A percentile compares a stretch with the other conserved stretches of the same genome.
Conservation (phyloP, 2,797 vertebrate species). For the Perdix hodgsoniae region DNA sequence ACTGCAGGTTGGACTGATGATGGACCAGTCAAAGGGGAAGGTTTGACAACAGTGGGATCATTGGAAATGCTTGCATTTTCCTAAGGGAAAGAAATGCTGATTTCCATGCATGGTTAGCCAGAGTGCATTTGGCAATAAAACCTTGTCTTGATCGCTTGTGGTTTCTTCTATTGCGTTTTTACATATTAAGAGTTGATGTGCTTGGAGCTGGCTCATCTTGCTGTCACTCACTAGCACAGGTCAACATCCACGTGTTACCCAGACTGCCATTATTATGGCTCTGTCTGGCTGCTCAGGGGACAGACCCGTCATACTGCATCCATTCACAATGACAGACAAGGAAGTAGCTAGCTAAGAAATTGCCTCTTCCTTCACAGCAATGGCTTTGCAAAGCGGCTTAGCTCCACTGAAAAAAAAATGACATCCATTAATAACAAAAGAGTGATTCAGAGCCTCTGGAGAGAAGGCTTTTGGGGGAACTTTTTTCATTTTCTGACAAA, state of each 20-base stretch:
- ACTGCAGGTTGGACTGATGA: background rate
- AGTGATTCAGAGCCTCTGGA: constrained; percentile 4
- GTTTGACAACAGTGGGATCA: background rate
- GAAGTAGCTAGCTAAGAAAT: background rate
- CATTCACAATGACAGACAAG: background rate
- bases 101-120: background rate
- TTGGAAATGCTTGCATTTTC: background rate
- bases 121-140: background rate
- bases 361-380: background rate
- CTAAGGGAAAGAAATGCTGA: background rate
- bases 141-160: background rate
- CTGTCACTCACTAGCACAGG: background rate
- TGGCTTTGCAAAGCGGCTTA: background rate
- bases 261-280: background rate
- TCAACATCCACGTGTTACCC: background rate
- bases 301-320: background rate
- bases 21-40: background rate
- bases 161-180: background rate
- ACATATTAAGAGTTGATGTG: background rate
- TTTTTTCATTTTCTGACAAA: constrained; percentile 30
- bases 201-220: background rate
- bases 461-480: background rate
- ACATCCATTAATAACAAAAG: background rate
- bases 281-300: background rate
- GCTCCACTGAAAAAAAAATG: background rate